A percentile compares a stretch with the other conserved stretches of the same genome.
Conservation (phyloP, 2,888 invertebrate species). For the Mesorhabditis sp. region DNA sequence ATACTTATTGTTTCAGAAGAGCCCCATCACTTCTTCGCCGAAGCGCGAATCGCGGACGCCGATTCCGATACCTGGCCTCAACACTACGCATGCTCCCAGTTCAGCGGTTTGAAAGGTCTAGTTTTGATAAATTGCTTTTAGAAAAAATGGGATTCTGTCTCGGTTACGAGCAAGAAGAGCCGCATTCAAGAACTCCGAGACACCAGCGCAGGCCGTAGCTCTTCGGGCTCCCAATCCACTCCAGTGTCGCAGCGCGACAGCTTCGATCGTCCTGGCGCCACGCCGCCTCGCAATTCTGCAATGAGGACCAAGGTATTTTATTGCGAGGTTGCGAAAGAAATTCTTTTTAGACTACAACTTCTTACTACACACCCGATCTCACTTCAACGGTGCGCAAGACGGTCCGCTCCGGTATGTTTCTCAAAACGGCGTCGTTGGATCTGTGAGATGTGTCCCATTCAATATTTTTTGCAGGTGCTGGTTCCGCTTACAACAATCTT, state of each 20-base stretch:
- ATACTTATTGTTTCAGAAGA: not conserved
- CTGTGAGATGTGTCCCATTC: not conserved
- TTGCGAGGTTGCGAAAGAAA: not conserved
- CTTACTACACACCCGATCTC: constrained; percentile 2
- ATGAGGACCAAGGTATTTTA: not conserved
- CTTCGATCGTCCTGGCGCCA: constrained; percentile 26
- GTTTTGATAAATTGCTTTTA: not conserved
- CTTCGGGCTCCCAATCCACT: constrained; percentile 15
- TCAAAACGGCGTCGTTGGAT: not conserved
- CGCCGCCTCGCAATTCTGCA: constrained; percentile 18
- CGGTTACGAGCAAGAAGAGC: not conserved
- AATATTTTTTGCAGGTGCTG: not conserved
- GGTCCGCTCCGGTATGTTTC: not conserved
- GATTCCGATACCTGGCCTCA: too few relatives aligned
- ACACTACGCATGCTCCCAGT: too few relatives aligned
- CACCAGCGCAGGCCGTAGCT: constrained; percentile 1
- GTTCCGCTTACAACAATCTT: not conserved
- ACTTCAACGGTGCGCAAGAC: not conserved
- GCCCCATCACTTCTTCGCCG: not conserved
- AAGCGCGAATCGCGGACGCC: too few relatives aligned
- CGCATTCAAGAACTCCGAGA: not conserved
- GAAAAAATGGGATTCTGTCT: not conserved
- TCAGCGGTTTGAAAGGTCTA: too few relatives aligned
- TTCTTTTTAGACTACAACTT: constrained; percentile 1
- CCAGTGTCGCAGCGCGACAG: constrained; percentile 14